A percentile compares a stretch with the other conserved stretches of the same genome.
These are phyloP conservation scores for Coboldia fuscipes DNA, from an alignment of 1,140 invertebrate species.

Conservation along the genomic window DNA sequence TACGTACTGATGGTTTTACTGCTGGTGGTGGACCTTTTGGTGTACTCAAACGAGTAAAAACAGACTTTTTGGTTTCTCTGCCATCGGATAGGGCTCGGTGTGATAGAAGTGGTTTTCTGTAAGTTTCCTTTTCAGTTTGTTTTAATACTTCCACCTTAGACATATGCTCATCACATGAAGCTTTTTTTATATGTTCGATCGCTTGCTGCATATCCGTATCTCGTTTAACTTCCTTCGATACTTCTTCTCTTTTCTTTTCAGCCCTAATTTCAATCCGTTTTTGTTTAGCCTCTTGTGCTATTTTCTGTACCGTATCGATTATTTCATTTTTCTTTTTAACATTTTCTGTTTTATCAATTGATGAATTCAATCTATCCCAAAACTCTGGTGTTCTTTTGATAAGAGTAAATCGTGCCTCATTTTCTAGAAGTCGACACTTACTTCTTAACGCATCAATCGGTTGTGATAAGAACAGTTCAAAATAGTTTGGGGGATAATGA, in stretches of 20 bases:
- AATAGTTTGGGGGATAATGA: slow-evolving; percentile 38
- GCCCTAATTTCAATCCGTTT: slow-evolving; percentile 23
- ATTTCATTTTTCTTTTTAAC: slow-evolving; percentile 24
- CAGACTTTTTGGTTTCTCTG: slow-evolving; percentile 5
- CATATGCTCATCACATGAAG: slow-evolving; percentile 5
- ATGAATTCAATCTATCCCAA: slow-evolving; percentile 33
- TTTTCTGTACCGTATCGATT: slow-evolving; percentile 28
- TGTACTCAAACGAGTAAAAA: slow-evolving; percentile 13
- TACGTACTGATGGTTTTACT: slow-evolving; percentile 31
- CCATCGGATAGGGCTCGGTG: too few relatives aligned
- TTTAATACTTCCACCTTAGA: slow-evolving; percentile 7
- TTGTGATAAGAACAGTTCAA: slow-evolving; percentile 37
- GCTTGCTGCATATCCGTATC: slow-evolving; percentile 6
- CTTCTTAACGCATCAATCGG: slow-evolving; percentile 30
- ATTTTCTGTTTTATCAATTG: slow-evolving; percentile 28
- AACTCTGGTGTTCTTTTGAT: slow-evolving; percentile 26
- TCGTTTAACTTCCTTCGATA: slow-evolving; percentile 2
- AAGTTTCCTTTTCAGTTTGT: too few relatives aligned
- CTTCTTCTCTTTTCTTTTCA: slow-evolving; percentile 6
- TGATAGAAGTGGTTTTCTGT: too few relatives aligned
- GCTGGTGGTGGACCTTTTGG: slow-evolving; percentile 8
- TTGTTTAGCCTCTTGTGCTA: slow-evolving; percentile 26
- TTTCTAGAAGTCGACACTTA: slow-evolving; percentile 29
- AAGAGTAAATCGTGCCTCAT: slow-evolving; percentile 33
- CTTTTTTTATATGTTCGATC: slow-evolving; percentile 10